These are phyloP conservation scores for Archaeoteleia sp. DNA, from an alignment of 2,888 invertebrate species.

Conservation along the genomic window DNA sequence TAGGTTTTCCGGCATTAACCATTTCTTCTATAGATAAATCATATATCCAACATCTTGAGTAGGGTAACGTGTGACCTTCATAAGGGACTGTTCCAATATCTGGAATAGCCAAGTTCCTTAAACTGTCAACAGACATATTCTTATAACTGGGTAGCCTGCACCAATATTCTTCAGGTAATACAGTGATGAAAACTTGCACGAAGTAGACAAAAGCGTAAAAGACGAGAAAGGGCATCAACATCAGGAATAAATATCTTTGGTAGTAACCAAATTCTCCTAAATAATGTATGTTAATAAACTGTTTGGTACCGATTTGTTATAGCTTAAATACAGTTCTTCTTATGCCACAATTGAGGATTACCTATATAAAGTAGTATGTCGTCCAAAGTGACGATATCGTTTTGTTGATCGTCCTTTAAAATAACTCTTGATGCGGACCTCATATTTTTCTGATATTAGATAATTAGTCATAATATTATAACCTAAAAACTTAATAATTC, in stretches of 20 bases:
- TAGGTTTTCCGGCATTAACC: slow-evolving; percentile 14
- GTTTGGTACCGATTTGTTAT: slow-evolving; percentile 12
- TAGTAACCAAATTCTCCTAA: slow-evolving; percentile 69
- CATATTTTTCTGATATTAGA: too few relatives aligned
- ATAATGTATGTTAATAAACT: background rate
- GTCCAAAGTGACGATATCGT: too few relatives aligned
- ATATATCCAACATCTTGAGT: slow-evolving; percentile 61
- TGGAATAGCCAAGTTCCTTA: slow-evolving; percentile 58
- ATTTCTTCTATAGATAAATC: slow-evolving; percentile 55
- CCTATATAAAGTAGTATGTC: too few relatives aligned
- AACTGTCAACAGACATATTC: slow-evolving; percentile 51
- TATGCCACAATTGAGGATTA: too few relatives aligned
- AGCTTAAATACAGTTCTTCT: too few relatives aligned
- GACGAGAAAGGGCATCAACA: slow-evolving; percentile 68
- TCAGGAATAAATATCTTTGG: slow-evolving; percentile 66
- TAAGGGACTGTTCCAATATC: slow-evolving; percentile 43
- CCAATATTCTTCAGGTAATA: slow-evolving; percentile 66
- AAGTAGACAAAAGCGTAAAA: slow-evolving; percentile 70
- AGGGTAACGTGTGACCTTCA: slow-evolving; percentile 54
- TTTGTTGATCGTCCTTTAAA: too few relatives aligned
- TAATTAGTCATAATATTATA: too few relatives aligned
- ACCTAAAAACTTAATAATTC: too few relatives aligned
- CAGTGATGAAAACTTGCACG: slow-evolving; percentile 68
- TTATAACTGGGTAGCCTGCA: slow-evolving; percentile 60
- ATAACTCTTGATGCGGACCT: too few relatives aligned